phyloP scores from a whole-genome alignment of 2,797 vertebrate species.

The Merluccius polli region DNA sequence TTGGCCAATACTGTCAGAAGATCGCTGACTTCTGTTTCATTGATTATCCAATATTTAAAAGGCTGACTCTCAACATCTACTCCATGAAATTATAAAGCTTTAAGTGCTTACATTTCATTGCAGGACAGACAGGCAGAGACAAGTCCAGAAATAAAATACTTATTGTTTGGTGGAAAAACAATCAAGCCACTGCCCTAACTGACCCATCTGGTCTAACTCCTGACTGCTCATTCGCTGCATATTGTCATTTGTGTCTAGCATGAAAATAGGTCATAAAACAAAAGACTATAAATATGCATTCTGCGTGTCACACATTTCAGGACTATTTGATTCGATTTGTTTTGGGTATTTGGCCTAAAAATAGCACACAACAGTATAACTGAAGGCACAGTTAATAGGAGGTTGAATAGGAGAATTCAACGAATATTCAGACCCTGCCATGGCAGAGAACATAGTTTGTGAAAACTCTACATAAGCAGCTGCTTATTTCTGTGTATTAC shows the following conservation, averaged over 20 bases:
- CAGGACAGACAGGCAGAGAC: constrained; percentile 14
- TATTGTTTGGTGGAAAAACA: background rate
- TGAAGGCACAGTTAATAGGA: background rate
- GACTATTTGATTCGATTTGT: constrained; percentile 54
- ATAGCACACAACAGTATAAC: constrained; percentile 52
- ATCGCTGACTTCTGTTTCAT: constrained; percentile 21
- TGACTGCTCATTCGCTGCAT: constrained; percentile 36
- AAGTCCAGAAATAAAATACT: background rate
- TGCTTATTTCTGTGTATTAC: background rate
- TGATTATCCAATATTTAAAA: constrained; percentile 14
- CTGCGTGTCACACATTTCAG: constrained; percentile 49
- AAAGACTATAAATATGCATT: constrained; percentile 59
- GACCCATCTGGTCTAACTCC: constrained; percentile 27
- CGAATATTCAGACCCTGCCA: background rate
- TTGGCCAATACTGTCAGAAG: constrained; percentile 41
- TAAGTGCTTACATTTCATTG: constrained; percentile 38
- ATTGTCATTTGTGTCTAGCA: constrained; percentile 35
- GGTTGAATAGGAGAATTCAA: background rate
- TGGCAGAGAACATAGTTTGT: background rate
- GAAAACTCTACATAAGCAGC: background rate
- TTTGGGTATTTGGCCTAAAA: constrained; percentile 68
- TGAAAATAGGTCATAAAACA: constrained; percentile 57
- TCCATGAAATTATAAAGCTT: constrained; percentile 27
- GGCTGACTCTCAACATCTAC: constrained; percentile 46
- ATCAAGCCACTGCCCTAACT: constrained; percentile 23